Evolutionary conservation across 2,888 invertebrate species (phyloP), one percentile per base, ranked within the genome.

Genomic region (Tetragnatha montana): DNA sequence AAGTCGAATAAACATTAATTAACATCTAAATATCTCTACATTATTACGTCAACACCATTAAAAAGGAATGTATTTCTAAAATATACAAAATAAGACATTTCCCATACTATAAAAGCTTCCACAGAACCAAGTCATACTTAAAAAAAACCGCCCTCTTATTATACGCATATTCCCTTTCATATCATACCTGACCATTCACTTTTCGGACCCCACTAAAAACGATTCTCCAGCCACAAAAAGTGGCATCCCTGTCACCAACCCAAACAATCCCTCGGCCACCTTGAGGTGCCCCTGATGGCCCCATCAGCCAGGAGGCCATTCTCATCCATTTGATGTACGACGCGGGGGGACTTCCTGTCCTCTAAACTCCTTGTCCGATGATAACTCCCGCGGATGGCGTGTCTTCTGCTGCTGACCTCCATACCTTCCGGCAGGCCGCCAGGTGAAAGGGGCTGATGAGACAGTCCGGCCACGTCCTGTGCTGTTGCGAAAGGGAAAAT

Each of bases 331-430:
- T 82, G 78, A 79, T 79, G 60, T 51, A 79, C 78, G 78, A 60
- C 19, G 21, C 60, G 51, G 51, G 12, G 21, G n/a, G 17, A 22
- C 50, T 50, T 73, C 71, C 6, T 71, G 50, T 60, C 71, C 49
- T 51, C 50, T 85, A 60, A 80, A 80, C 80, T 69, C 17, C 78
- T 22, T 86, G 86, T 80, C 80, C 74, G 51, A 80, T 74, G 86
- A 86, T 86, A 86, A 86, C 86, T 80, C 50, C 70, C 21, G n/a
- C n/a, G 86, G 17, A 79, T 74, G 60, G 50, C n/a, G 8, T 17
- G 47, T 60, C 60, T 78, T 49, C 22, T 50, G n/a, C 82, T 50
- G n/a, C 82, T 76, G 82, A 82, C 82, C 82, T 82, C 51, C 74
- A 19, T 51, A 14, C 8, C 22, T 14, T 79, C 49, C 78, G 60